Evolutionary conservation across 2,888 invertebrate genomes (phyloP).

Genomic region (Agrochola litura): DNA sequence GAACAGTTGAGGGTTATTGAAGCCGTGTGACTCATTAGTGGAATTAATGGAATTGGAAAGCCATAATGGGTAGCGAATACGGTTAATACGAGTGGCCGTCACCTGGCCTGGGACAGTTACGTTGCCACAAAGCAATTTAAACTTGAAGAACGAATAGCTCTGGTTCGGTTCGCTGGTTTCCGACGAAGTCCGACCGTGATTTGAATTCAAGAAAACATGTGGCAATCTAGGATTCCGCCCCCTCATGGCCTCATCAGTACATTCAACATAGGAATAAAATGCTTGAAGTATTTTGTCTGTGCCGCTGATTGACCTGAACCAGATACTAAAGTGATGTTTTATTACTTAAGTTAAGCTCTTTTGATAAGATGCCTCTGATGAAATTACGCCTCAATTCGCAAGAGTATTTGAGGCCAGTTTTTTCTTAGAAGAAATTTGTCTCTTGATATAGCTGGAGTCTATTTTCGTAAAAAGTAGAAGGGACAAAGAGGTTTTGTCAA

Average conservation of each 20-base stretch:
- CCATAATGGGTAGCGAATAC: slow-evolving; percentile 36
- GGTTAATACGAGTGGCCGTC: slow-evolving; percentile 38
- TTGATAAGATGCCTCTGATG: slow-evolving; percentile 12
- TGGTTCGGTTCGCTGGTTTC: slow-evolving; percentile 27
- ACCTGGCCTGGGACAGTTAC: slow-evolving; percentile 35
- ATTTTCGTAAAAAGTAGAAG: slow-evolving; percentile 30
- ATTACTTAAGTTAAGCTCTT: slow-evolving; percentile 18
- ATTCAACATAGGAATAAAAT: slow-evolving; percentile 34
- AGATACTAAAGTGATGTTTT: slow-evolving; percentile 25
- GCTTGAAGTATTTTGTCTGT: slow-evolving; percentile 26
- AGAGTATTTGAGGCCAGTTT: slow-evolving; percentile 27
- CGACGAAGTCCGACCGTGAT: slow-evolving; percentile 35
- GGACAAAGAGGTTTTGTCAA: slow-evolving; percentile 22
- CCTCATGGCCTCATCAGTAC: slow-evolving; percentile 9
- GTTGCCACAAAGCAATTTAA: slow-evolving; percentile 63
- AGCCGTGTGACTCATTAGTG: slow-evolving; percentile 52
- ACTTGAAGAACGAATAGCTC: slow-evolving; percentile 49
- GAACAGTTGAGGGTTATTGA: slow-evolving; percentile 50
- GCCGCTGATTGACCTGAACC: slow-evolving; percentile 1
- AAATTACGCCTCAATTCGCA: slow-evolving; percentile 31
- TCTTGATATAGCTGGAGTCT: slow-evolving; percentile 5
- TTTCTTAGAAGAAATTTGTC: slow-evolving; percentile 35
- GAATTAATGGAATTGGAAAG: slow-evolving; percentile 57
- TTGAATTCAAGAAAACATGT: slow-evolving; percentile 46
- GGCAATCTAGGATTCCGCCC: neutral